phyloP scores from a whole-genome alignment of 2,888 invertebrate genomes.

The Brassicogethes aeneus region DNA sequence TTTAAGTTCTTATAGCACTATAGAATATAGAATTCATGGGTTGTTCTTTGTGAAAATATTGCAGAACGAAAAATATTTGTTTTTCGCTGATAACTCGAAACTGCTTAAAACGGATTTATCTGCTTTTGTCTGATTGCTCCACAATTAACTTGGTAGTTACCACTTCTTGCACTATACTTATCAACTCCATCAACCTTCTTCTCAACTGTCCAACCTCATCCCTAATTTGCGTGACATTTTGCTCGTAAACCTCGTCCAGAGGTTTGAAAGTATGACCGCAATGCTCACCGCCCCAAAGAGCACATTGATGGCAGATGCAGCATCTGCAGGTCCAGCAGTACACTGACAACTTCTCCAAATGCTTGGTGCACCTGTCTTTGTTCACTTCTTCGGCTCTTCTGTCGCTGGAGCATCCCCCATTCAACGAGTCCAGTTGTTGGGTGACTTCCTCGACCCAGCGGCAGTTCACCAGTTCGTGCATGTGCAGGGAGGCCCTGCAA shows the following conservation, averaged over 20 bases:
- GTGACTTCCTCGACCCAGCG: conserved; percentile 95
- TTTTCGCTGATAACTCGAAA: too few relatives aligned
- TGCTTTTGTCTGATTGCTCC: too few relatives aligned
- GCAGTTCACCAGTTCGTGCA: conserved; percentile 89
- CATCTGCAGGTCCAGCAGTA: conserved; percentile 86
- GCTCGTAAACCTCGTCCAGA: conserved; percentile 81
- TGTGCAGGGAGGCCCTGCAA: conserved; percentile 78
- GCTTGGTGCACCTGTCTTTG: conserved; percentile 61
- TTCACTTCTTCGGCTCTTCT: neutral
- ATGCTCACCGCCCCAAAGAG: conserved; percentile 87
- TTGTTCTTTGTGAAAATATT: too few relatives aligned
- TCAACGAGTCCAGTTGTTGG: conserved; percentile 81
- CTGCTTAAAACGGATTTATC: too few relatives aligned
- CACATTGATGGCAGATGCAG: conserved; percentile 91
- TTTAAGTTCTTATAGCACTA: neutral
- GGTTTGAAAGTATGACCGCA: conserved; percentile 89
- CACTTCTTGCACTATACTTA: conserved; percentile 83
- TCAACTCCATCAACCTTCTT: conserved; percentile 72
- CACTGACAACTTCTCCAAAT: conserved; percentile 83
- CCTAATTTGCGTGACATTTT: conserved; percentile 77
- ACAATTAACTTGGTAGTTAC: conserved; percentile 48
- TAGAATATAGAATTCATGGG: conserved; percentile 5
- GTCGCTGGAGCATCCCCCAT: conserved; percentile 49
- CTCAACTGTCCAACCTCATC: conserved; percentile 76
- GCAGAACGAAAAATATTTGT: too few relatives aligned